Percentiles rank a stretch among this genome's conserved stretches.
Evolutionary conservation across 2,113 vertebrate genomes (phyloP).

Genomic region (Hippocampus abdominalis): DNA sequence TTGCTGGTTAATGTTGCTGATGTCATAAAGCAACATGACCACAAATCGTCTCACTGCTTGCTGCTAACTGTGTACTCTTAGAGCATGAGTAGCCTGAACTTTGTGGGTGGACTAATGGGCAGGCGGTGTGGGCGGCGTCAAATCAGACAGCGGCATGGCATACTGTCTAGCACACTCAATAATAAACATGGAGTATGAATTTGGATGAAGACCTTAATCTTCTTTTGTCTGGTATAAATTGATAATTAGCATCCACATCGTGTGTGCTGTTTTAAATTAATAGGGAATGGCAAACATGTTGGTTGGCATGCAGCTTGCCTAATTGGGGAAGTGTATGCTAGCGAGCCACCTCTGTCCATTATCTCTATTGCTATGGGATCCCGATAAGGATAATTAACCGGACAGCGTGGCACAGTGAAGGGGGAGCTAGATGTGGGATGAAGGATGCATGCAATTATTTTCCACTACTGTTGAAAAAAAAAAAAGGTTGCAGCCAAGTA

Average conservation of each 20-base stretch:
- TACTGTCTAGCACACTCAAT: too few relatives aligned
- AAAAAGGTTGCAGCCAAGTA: conserved; percentile 18
- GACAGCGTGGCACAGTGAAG: conserved; percentile 39
- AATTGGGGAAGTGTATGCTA: conserved; percentile 55
- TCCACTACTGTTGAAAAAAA: conserved; percentile 7
- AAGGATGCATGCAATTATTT: conserved; percentile 39
- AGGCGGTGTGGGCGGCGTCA: too few relatives aligned
- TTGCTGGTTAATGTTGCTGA: too few relatives aligned
- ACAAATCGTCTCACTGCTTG: too few relatives aligned
- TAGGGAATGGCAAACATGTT: conserved; percentile 30
- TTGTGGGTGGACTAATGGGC: too few relatives aligned
- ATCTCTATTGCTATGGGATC: conserved; percentile 57
- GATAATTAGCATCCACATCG: conserved; percentile 40
- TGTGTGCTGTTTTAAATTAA: conserved; percentile 32
- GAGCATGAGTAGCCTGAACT: too few relatives aligned
- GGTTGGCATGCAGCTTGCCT: conserved; percentile 36
- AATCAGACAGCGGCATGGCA: too few relatives aligned
- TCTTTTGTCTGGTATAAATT: conserved; percentile 17
- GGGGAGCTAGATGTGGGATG: conserved; percentile 40
- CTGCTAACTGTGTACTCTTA: too few relatives aligned
- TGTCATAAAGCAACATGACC: too few relatives aligned
- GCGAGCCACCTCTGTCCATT: conserved; percentile 52
- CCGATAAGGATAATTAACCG: conserved; percentile 63
- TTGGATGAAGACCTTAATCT: conserved; percentile 22
- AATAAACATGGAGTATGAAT: neutral